phyloP scores from a whole-genome alignment of 30 jellyfish, hydroid and myxozoan species.

The Catostylus mosaicus region DNA sequence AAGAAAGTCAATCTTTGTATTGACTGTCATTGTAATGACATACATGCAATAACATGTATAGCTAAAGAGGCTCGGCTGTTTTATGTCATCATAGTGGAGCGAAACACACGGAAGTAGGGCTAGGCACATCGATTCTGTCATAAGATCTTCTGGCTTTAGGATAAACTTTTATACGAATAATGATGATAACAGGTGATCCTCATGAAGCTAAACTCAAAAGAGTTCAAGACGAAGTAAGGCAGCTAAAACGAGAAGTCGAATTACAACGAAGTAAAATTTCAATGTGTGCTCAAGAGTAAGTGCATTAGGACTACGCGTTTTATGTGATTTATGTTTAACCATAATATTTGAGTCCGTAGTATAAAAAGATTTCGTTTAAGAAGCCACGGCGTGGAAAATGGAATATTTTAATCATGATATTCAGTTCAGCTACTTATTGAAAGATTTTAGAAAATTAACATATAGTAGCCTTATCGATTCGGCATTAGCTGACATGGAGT shows the following conservation, averaged over 20 bases:
- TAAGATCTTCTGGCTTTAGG: not conserved
- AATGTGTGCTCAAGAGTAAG: constrained; percentile 37
- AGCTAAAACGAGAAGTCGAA: constrained; percentile 40
- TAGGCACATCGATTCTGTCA: not conserved
- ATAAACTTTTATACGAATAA: not conserved
- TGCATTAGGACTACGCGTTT: too few relatives aligned
- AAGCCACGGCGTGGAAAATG: too few relatives aligned
- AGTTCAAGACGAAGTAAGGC: constrained; percentile 26
- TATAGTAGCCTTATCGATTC: too few relatives aligned
- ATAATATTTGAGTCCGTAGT: too few relatives aligned
- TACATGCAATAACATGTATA: not conserved
- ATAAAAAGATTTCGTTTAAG: too few relatives aligned
- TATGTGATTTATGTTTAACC: too few relatives aligned
- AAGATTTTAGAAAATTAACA: too few relatives aligned
- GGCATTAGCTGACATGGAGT: too few relatives aligned
- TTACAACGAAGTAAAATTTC: constrained; percentile 21
- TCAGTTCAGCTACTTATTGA: too few relatives aligned
- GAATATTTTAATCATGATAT: too few relatives aligned
- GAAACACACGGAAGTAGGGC: constrained; percentile 22
- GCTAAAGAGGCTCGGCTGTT: not conserved
- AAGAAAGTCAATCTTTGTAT: not conserved
- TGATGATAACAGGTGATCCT: constrained; percentile 9
- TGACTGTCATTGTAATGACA: not conserved
- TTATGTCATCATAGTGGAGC: constrained; percentile 1
- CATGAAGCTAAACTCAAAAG: constrained; percentile 39